Percentiles rank a stretch among this genome's conserved stretches.
Conservation (phyloP, 2,888 invertebrate species). For the Thymelicus sylvestris region DNA sequence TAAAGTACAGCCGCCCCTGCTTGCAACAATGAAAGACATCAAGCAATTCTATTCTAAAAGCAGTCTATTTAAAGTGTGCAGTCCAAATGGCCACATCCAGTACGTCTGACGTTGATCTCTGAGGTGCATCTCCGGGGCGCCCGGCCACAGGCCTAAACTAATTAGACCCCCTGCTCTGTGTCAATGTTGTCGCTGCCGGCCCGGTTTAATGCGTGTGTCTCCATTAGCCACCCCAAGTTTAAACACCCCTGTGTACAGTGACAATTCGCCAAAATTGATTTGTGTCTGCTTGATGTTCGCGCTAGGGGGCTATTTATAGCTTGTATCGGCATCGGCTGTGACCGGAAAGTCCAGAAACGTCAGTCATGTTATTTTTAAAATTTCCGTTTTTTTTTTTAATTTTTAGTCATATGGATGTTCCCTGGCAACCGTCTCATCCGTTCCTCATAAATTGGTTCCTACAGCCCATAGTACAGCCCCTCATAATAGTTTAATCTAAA, state of each 20-base stretch:
- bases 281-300: constrained; percentile 65
- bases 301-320: constrained; percentile 35
- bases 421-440: too few relatives aligned
- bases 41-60: too few relatives aligned
- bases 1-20: too few relatives aligned
- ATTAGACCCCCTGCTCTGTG: constrained; percentile 79
- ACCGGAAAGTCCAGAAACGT: constrained; percentile 7
- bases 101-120: constrained; percentile 43
- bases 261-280: constrained; percentile 83
- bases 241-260: constrained; percentile 71
- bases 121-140: constrained; percentile 59
- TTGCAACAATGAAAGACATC: too few relatives aligned
- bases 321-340: constrained; percentile 20
- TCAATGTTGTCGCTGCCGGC: constrained; percentile 79
- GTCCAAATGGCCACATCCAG: constrained; percentile 45
- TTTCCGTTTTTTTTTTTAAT: too few relatives aligned
- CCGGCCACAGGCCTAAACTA: constrained; percentile 78
- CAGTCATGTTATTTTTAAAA: too few relatives aligned
- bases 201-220: constrained; percentile 82
- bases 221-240: constrained; percentile 81
- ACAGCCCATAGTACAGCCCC: too few relatives aligned
- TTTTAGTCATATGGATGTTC: too few relatives aligned
- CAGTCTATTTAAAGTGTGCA: too few relatives aligned
- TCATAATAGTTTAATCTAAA: neutral
- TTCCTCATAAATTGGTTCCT: too few relatives aligned